phyloP scores from a whole-genome alignment of 2,113 vertebrate genomes.

The Nothoprocta perdicaria region DNA sequence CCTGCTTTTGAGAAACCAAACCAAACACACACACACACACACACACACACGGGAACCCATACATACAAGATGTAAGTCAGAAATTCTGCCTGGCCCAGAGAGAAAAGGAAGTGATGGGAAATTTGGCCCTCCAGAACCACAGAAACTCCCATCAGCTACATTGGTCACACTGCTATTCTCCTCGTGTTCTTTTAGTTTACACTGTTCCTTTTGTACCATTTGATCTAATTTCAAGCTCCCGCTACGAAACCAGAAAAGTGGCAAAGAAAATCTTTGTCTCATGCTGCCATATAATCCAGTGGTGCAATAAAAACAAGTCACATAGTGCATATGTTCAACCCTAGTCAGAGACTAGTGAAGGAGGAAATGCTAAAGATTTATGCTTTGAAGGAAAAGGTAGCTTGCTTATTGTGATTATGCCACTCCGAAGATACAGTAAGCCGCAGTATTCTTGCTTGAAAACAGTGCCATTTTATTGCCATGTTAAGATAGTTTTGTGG shows the following conservation, averaged over 20 bases:
- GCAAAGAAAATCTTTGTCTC: slow-evolving; percentile 7
- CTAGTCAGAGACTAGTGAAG: not conserved
- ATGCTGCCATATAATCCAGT: not conserved
- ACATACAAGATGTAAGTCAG: not conserved
- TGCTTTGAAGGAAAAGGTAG: not conserved
- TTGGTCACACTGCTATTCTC: not conserved
- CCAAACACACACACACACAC: no score
- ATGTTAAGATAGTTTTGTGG: not conserved
- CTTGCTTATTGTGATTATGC: not conserved
- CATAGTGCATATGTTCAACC: not conserved
- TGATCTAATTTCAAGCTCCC: not conserved
- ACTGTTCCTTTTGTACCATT: not conserved
- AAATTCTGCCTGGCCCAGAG: not conserved
- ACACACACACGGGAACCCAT: not conserved
- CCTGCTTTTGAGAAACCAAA: not conserved
- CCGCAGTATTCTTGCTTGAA: not conserved
- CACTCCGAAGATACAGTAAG: not conserved
- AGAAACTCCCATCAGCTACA: not conserved
- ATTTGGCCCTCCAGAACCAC: not conserved
- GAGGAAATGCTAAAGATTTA: not conserved
- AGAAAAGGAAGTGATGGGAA: not conserved
- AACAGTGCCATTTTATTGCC: slow-evolving; percentile 34
- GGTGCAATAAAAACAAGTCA: not conserved
- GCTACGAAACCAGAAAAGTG: slow-evolving; percentile 21
- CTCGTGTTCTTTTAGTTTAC: not conserved